Evolutionary conservation across 2,113 vertebrate species (phyloP).

Genomic region (Xyrauchen texanus): DNA sequence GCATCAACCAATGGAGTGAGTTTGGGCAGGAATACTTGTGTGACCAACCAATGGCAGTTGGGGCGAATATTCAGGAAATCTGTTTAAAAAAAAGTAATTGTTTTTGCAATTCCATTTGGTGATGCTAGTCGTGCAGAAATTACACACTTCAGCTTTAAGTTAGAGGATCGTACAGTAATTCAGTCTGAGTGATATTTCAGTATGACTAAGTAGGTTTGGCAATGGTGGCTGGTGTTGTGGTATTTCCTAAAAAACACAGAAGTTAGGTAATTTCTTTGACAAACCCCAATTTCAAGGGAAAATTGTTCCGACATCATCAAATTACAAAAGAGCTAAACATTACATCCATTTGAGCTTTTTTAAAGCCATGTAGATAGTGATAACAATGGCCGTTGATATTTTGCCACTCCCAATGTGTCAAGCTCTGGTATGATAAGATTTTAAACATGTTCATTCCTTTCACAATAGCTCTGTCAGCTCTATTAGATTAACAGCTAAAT

Average conservation of each 20-base stretch:
- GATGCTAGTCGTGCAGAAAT: too few relatives aligned
- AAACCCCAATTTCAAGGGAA: not conserved
- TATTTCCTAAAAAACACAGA: conserved; percentile 24
- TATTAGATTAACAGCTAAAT: conserved; percentile 18
- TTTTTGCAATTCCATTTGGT: too few relatives aligned
- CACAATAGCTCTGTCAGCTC: conserved; percentile 7
- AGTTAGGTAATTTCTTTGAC: not conserved
- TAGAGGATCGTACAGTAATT: not conserved
- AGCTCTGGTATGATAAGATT: conserved; percentile 27
- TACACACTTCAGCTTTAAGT: too few relatives aligned
- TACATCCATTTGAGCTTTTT: not conserved
- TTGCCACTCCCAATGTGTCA: not conserved
- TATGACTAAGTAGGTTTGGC: not conserved
- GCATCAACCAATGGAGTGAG: too few relatives aligned
- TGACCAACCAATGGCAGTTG: too few relatives aligned
- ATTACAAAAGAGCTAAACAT: not conserved
- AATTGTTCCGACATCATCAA: not conserved
- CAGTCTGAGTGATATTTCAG: not conserved
- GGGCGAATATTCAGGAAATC: too few relatives aligned
- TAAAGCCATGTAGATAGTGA: not conserved
- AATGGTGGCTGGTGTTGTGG: conserved; percentile 21
- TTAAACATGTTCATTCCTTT: conserved; percentile 3
- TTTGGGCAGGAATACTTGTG: too few relatives aligned
- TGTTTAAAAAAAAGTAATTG: too few relatives aligned
- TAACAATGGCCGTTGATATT: conserved; percentile 16